Conservation (phyloP, 2,888 invertebrate species). For the Andrena trimmerana region DNA sequence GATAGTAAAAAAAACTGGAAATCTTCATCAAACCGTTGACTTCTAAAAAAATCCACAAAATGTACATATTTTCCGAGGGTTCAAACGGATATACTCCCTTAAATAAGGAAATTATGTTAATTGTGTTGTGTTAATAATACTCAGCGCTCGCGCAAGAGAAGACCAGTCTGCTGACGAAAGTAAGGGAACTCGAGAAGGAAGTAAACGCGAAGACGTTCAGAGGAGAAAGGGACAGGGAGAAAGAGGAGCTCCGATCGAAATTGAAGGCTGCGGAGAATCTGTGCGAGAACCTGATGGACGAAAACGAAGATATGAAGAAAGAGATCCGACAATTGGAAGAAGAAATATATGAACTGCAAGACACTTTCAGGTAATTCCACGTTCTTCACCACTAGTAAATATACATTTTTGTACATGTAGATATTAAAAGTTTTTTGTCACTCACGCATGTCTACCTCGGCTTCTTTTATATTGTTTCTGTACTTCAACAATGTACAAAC, state of each 20-base stretch:
- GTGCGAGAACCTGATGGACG: conserved; percentile 97
- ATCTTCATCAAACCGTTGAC: too few species aligned
- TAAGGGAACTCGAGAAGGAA: conserved; percentile 81
- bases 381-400: not conserved
- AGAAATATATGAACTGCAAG: conserved; percentile 99
- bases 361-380: conserved; percentile 91
- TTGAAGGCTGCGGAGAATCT: conserved; percentile 95
- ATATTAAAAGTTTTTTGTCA: conserved; percentile 1
- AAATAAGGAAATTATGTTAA: not conserved
- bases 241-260: conserved; percentile 91
- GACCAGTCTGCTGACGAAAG: conserved; percentile 86
- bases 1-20: too few species aligned
- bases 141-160: conserved; percentile 82
- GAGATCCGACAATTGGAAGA: conserved; percentile 97
- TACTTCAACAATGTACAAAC: too few species aligned
- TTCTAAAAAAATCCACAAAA: too few species aligned
- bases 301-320: conserved; percentile 97
- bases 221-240: conserved; percentile 78
- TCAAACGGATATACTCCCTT: too few species aligned
- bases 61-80: too few species aligned
- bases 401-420: conserved; percentile 13
- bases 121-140: not conserved
- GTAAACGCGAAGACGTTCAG: conserved; percentile 74
- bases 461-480: conserved; percentile 8
- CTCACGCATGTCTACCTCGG: conserved; percentile 38